These are phyloP conservation scores for Pituophis catenifer DNA, from an alignment of 2,113 vertebrate species.

Conservation along the genomic window DNA sequence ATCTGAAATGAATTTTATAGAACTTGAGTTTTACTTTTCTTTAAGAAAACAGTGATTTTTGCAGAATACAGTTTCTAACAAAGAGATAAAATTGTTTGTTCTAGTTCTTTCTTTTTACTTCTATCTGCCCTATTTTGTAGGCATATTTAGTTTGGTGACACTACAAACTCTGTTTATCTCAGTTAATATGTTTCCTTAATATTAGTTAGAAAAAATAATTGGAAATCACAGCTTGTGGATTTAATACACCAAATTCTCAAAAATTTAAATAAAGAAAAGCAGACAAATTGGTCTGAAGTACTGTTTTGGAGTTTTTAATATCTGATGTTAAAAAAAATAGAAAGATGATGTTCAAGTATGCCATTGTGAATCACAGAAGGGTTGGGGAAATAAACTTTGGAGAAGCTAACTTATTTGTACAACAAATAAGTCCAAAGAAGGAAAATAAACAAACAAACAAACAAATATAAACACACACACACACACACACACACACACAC, in stretches of 20 bases:
- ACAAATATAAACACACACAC: no score
- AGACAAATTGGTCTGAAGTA: neutral
- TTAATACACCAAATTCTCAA: neutral
- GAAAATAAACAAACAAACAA: neutral
- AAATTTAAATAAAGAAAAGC: neutral
- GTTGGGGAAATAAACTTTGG: constrained; percentile 12
- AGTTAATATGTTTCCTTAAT: neutral
- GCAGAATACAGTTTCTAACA: neutral
- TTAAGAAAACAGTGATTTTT: neutral
- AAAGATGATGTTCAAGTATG: constrained; percentile 5
- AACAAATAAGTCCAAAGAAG: constrained; percentile 1
- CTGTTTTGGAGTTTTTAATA: neutral
- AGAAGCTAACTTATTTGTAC: neutral
- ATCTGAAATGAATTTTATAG: neutral
- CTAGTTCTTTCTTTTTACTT: neutral
- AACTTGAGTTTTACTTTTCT: neutral
- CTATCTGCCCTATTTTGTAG: neutral
- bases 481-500: no score
- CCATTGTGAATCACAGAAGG: neutral
- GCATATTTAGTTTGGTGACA: neutral
- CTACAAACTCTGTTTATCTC: neutral
- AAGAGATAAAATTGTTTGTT: neutral
- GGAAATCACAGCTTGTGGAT: neutral
- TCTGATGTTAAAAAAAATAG: neutral
- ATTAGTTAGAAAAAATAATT: neutral